A percentile compares a stretch with the other conserved stretches of the same genome.
Evolutionary conservation across 2,888 invertebrate genomes (phyloP).

Genomic region (Epiblema foenella): DNA sequence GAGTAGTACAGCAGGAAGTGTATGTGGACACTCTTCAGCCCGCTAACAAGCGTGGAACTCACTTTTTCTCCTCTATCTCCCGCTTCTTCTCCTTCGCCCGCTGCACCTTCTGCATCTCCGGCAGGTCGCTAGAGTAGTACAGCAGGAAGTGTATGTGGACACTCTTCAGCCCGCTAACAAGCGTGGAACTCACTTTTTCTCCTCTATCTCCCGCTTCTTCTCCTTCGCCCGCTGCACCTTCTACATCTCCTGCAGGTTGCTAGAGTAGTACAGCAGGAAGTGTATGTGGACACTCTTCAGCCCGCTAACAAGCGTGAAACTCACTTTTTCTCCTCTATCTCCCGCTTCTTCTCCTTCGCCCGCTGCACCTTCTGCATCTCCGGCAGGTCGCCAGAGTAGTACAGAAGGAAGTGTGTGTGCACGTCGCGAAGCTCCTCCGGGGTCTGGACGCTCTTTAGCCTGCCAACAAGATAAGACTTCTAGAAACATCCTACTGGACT

Average conservation of each 20-base stretch:
- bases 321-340: slow-evolving; percentile 83
- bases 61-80: slow-evolving; percentile 83
- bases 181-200: no score
- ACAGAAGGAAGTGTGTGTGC: slow-evolving; percentile 96
- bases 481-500: no score
- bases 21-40: no score
- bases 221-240: no score
- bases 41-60: no score
- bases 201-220: no score
- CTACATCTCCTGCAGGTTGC: no score
- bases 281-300: no score
- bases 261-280: no score
- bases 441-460: slow-evolving; percentile 90
- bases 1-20: no score
- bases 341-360: slow-evolving; percentile 87
- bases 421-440: slow-evolving; percentile 97
- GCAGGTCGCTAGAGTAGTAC: slow-evolving; percentile 94
- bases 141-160: slow-evolving; percentile 96
- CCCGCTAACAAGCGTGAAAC: no score
- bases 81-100: slow-evolving; percentile 87
- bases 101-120: slow-evolving; percentile 92
- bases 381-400: slow-evolving; percentile 94
- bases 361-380: slow-evolving; percentile 91
- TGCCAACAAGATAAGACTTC: slow-evolving; percentile 48
- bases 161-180: slow-evolving; percentile 82